A percentile compares a stretch with the other conserved stretches of the same genome.
phyloP scores from a whole-genome alignment of 2,888 invertebrate species.

The Aphidius colemani region DNA sequence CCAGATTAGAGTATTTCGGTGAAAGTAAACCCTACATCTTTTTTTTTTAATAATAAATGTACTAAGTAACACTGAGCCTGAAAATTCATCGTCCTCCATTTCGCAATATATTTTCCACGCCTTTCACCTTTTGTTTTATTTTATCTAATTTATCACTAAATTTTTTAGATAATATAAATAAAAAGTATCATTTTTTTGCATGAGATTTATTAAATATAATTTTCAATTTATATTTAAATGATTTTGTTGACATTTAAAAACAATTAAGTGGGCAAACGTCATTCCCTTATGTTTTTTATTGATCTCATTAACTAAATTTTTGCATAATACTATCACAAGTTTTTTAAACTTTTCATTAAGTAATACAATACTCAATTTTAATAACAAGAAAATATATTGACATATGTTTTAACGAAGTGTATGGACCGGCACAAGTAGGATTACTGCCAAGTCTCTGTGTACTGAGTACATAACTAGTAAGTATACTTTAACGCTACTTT shows the following conservation, averaged over 20 bases:
- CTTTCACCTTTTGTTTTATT: not conserved
- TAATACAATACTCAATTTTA: no score
- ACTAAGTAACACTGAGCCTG: conserved; percentile 59
- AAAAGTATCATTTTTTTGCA: not conserved
- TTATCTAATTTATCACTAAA: not conserved
- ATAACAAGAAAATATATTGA: no score
- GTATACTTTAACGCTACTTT: no score
- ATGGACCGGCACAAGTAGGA: no score
- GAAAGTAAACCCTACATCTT: conserved; percentile 68
- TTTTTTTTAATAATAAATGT: conserved; percentile 69
- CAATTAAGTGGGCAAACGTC: not conserved
- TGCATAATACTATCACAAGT: no score
- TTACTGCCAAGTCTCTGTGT: no score
- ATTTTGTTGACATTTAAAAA: not conserved
- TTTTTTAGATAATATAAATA: not conserved
- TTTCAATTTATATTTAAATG: not conserved
- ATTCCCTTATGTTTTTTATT: no score
- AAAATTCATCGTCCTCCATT: conserved; percentile 46
- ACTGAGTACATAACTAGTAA: no score
- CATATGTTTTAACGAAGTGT: no score
- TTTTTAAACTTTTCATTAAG: no score
- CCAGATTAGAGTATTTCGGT: conserved; percentile 68
- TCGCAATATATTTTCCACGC: conserved; percentile 37
- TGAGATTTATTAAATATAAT: not conserved
- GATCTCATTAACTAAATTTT: no score